phyloP scores from a whole-genome alignment of 2,888 invertebrate species.

The Prosapia bicincta region DNA sequence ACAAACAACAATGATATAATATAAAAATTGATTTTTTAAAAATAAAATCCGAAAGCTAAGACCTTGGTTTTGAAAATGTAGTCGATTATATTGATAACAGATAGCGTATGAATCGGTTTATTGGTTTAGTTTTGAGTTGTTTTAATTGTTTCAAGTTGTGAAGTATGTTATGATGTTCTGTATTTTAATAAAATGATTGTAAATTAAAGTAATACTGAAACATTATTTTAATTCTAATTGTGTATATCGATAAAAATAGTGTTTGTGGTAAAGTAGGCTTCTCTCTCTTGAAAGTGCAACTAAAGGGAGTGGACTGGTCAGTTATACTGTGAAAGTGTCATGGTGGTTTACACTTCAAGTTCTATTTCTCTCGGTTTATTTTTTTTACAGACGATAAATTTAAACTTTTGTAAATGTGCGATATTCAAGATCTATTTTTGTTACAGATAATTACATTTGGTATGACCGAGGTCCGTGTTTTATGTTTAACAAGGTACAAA shows the following conservation, averaged over 20 bases:
- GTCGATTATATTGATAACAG: neutral
- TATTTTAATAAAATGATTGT: neutral
- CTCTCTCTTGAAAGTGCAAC: neutral
- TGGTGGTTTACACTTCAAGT: neutral
- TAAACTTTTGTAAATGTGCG: neutral
- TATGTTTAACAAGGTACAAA: neutral
- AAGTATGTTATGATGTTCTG: no score
- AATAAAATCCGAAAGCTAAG: neutral
- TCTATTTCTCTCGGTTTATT: no score
- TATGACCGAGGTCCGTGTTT: neutral
- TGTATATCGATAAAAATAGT: neutral
- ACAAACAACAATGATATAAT: no score
- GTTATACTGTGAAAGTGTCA: neutral
- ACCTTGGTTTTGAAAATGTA: neutral
- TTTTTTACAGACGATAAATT: neutral
- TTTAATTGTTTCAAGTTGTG: neutral
- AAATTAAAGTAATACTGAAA: neutral
- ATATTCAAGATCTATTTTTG: neutral
- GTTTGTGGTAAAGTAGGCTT: neutral
- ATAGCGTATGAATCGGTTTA: neutral
- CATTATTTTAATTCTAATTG: neutral
- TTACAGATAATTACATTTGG: neutral
- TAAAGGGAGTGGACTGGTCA: neutral
- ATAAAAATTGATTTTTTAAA: no score
- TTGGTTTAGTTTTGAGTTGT: neutral